Conservation (phyloP, 2,113 vertebrate species). For the Mus spicilegus region DNA sequence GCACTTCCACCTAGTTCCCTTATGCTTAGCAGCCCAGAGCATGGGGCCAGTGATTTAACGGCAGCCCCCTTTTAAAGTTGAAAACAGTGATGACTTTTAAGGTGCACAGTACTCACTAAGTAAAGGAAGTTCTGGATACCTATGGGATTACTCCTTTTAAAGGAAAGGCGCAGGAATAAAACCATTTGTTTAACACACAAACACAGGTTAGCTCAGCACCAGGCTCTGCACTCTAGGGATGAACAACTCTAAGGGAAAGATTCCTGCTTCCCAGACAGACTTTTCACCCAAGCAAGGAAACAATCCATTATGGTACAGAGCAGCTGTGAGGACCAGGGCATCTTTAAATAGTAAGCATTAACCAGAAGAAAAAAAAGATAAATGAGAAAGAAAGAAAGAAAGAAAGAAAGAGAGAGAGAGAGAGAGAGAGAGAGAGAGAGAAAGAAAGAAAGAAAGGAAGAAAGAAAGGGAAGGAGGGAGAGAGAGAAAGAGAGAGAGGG, state of each 20-base stretch:
- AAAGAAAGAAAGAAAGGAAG: not conserved
- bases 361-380: not conserved
- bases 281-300: not conserved
- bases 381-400: not conserved
- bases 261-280: not conserved
- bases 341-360: not conserved
- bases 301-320: rapidly evolving
- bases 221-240: not conserved
- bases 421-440: too few relatives aligned
- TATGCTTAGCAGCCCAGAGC: not conserved
- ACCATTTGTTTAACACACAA: not conserved
- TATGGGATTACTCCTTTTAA: not conserved
- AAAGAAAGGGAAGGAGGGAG: not conserved
- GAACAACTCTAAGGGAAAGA: not conserved
- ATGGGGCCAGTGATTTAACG: not conserved
- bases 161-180: not conserved
- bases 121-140: not conserved
- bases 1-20: not conserved
- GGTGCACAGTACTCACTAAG: not conserved
- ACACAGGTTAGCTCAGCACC: not conserved
- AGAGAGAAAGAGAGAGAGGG: too few relatives aligned
- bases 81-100: not conserved
- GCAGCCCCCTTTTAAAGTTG: not conserved
- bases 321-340: not conserved
- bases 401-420: not conserved